These are phyloP conservation scores for Microcebus ravelobensis DNA, from an alignment of 2,113 vertebrate genomes.

Conservation along the genomic window DNA sequence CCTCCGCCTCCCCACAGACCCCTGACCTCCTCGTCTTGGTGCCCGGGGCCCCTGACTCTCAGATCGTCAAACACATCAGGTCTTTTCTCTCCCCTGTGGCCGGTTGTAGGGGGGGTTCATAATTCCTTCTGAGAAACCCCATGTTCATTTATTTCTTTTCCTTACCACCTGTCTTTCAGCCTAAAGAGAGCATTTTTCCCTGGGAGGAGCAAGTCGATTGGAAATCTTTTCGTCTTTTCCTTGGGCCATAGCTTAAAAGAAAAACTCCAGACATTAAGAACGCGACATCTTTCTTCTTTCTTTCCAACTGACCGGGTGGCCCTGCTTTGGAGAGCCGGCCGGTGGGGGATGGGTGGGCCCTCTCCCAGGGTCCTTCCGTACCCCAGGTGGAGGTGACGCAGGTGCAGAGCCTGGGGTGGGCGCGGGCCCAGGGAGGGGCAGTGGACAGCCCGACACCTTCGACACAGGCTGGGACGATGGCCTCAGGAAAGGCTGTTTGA, in stretches of 20 bases:
- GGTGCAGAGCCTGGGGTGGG: too few species aligned
- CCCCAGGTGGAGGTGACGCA: neutral
- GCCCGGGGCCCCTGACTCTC: neutral
- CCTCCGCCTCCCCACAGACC: neutral
- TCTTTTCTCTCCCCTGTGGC: neutral
- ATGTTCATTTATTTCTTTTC: neutral
- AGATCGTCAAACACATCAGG: too few species aligned
- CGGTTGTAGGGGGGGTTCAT: neutral
- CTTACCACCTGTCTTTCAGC: neutral
- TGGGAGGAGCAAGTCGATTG: neutral
- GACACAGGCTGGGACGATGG: neutral
- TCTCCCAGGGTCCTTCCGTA: accelerated
- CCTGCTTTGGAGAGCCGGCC: neutral
- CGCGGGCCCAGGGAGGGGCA: neutral
- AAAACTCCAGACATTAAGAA: neutral
- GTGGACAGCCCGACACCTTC: neutral
- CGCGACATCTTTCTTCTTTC: neutral
- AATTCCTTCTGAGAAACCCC: neutral
- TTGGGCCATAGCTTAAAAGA: neutral
- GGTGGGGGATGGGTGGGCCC: accelerated
- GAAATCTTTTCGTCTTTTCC: neutral
- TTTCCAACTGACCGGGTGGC: neutral
- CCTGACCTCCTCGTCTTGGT: neutral
- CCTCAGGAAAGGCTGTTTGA: neutral
- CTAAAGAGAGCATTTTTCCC: neutral